Evolutionary conservation across 1,140 invertebrate species (phyloP), one percentile per base, ranked within the genome.

Genomic region (Drosophila pectinifera): DNA sequence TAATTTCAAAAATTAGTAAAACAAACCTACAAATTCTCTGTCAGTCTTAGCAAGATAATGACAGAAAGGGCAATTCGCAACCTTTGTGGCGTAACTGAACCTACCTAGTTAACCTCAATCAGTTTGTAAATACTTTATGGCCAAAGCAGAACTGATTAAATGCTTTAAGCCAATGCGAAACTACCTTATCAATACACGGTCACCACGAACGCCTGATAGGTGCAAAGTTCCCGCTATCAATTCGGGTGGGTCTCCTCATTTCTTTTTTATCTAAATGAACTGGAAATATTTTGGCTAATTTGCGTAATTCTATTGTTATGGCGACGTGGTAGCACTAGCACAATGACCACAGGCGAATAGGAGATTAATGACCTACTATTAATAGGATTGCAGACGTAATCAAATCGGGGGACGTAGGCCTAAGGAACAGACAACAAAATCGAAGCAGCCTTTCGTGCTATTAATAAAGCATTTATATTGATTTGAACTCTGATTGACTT

Each of bases 401-500:
- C 34, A 39, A 70, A 70, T 70, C 41, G 18, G 42, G 22, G n/a
- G 31, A 5, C n/a, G 36, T 20, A 28, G 41, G 24, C 34, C 13
- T 26, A 48, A 48, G 34, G 42, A 34, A 31, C 24, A 48, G 53
- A 20, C 36, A 38, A 28, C 34, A 53, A 56, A 22, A 76, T 39
- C 53, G 59, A 55, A n/a, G n/a, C n/a, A n/a, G n/a, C 48, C 61
- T 68, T 63, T 63, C 62, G 69, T 36, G 54, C 79, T 54, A 79
- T 83, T 88, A 82, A 83, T 79, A 79, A 79, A 62, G 55, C 72
- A 88, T 76, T 86, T 88, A 73, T 88, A 86, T 86, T 86, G 84
- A 86, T 86, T 88, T 86, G 84, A 86, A 78, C 83, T 83, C 69
- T 77, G 75, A 79, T 86, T 86, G 83, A 86, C 83, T 88, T 83